These are phyloP conservation scores for Heteromyza rotundicornis DNA, from an alignment of 2,888 invertebrate species.

Conservation along the genomic window DNA sequence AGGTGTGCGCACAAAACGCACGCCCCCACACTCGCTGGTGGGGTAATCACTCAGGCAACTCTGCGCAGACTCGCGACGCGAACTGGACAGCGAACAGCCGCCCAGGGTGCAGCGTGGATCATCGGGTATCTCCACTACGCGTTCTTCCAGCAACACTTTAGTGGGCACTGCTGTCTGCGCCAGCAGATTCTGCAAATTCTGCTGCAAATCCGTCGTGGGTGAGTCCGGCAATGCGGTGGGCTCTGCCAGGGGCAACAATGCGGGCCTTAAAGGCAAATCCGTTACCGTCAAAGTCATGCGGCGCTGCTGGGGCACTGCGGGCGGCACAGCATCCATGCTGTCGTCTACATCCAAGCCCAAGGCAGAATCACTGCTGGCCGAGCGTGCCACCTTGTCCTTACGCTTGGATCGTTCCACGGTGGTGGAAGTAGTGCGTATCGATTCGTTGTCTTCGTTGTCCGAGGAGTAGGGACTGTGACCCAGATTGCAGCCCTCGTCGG, in stretches of 20 bases:
- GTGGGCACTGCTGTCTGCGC: conserved; percentile 50
- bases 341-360: conserved; percentile 59
- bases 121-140: conserved; percentile 64
- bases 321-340: conserved; percentile 29
- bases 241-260: conserved; percentile 59
- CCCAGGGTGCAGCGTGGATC: conserved; percentile 40
- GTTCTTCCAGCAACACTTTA: conserved; percentile 67
- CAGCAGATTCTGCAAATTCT: conserved; percentile 25
- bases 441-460: conserved; percentile 43
- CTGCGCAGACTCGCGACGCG: conserved; percentile 63
- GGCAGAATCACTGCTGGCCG: conserved; percentile 61
- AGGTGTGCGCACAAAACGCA: conserved; percentile 77
- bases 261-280: conserved; percentile 59
- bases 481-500: conserved; percentile 59
- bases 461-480: conserved; percentile 59
- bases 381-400: conserved; percentile 57
- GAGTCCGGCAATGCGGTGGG: conserved; percentile 59
- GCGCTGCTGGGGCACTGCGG: conserved; percentile 37
- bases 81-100: conserved; percentile 57
- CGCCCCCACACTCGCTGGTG: conserved; percentile 63
- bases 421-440: conserved; percentile 28
- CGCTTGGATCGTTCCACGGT: conserved; percentile 31
- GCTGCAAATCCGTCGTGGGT: conserved; percentile 36
- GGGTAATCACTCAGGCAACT: conserved; percentile 61
- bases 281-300: conserved; percentile 61